phyloP scores from a whole-genome alignment of 2,888 invertebrate species.

The Gibbula magus region DNA sequence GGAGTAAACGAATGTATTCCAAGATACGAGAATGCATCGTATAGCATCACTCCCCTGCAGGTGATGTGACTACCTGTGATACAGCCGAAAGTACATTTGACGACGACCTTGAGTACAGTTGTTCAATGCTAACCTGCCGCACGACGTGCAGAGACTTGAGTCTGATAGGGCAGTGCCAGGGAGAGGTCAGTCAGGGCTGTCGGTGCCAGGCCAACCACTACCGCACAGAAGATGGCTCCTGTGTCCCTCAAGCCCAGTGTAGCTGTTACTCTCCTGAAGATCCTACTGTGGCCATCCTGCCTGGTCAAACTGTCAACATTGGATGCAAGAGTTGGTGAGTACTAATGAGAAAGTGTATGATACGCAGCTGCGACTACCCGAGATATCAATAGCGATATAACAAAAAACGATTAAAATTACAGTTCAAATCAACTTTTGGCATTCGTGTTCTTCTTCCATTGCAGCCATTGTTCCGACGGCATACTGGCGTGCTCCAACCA shows the following conservation, averaged over 20 bases:
- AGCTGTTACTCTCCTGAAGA: background rate
- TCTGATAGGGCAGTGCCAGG: background rate
- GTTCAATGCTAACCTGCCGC: background rate
- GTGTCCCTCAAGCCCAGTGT: background rate
- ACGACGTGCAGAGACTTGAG: background rate
- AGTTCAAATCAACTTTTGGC: no score
- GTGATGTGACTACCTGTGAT: no score
- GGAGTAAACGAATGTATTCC: no score
- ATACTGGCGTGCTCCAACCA: background rate
- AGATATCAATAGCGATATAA: no score
- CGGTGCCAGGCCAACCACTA: background rate
- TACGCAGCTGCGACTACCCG: no score
- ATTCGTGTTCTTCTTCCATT: background rate
- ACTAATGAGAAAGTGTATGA: no score
- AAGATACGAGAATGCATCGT: no score
- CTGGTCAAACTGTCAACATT: background rate
- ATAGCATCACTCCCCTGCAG: no score
- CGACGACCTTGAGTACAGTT: background rate
- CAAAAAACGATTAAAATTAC: no score
- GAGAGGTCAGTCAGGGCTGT: background rate
- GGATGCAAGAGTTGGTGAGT: conserved; percentile 9
- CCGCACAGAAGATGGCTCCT: background rate
- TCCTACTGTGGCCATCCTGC: background rate
- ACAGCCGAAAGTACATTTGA: background rate
- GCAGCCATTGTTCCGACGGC: background rate